Evolutionary conservation across 2,113 vertebrate genomes (phyloP).

Genomic region (Progne subis): DNA sequence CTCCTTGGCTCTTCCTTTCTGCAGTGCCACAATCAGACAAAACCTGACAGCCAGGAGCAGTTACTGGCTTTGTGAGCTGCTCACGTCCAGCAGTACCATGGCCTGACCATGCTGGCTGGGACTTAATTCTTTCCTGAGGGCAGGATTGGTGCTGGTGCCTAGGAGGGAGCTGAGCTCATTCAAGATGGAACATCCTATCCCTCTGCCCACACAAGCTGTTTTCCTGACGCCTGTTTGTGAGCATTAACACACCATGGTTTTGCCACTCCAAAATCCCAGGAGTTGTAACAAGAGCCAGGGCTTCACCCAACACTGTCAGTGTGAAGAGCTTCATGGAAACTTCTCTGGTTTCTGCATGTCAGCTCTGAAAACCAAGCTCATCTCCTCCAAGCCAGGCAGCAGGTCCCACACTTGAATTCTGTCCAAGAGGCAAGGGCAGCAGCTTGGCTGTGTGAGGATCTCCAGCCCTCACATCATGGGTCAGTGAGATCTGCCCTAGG

Average conservation of each 20-base stretch:
- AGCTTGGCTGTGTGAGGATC: accelerated
- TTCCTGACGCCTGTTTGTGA: not conserved
- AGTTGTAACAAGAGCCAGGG: not conserved
- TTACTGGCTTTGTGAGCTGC: not conserved
- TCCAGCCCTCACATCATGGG: not conserved
- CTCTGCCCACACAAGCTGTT: not conserved
- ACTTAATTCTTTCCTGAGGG: not conserved
- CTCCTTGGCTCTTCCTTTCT: not conserved
- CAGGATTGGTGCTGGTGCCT: not conserved
- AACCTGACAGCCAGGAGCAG: not conserved
- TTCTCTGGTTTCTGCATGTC: not conserved
- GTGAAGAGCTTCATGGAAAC: not conserved
- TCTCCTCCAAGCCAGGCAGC: not conserved
- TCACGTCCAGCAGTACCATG: not conserved
- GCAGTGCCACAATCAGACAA: not conserved
- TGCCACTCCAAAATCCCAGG: not conserved
- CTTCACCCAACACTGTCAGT: not conserved
- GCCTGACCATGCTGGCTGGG: not conserved
- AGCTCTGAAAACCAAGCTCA: not conserved
- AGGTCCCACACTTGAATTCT: not conserved
- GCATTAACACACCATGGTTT: not conserved
- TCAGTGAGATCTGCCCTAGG: not conserved
- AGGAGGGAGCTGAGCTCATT: not conserved
- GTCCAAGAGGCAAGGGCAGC: not conserved
- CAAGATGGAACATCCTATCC: not conserved